Evolutionary conservation across 2,113 vertebrate species (phyloP).

Genomic region (Daboia siamensis): DNA sequence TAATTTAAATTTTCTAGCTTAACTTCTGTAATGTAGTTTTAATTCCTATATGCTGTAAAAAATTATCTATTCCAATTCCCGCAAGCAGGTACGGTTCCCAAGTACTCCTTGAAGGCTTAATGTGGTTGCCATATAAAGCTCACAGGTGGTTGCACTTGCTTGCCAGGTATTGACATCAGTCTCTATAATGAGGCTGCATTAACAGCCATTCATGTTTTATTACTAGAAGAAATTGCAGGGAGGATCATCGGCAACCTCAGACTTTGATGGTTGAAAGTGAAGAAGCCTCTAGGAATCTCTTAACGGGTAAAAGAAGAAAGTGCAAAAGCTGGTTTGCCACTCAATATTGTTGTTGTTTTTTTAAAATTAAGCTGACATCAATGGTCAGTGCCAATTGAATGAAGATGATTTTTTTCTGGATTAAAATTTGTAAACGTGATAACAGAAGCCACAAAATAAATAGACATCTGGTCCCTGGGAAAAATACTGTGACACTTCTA

Average conservation of each 20-base stretch:
- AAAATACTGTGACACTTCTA: background rate
- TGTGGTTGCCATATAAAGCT: background rate
- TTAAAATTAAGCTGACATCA: background rate
- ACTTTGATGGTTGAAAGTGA: background rate
- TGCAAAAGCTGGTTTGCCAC: background rate
- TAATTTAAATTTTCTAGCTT: background rate
- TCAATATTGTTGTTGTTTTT: background rate
- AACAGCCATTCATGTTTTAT: background rate
- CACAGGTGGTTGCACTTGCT: background rate
- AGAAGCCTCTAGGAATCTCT: background rate
- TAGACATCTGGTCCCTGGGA: background rate
- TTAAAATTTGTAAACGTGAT: background rate
- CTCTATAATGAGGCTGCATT: background rate
- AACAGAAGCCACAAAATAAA: background rate
- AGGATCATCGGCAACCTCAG: background rate
- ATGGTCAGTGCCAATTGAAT: background rate
- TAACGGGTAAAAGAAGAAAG: background rate
- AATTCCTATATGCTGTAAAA: background rate
- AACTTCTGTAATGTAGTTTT: background rate
- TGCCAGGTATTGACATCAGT: background rate
- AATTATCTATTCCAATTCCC: background rate
- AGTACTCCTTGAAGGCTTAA: background rate
- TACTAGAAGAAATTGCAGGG: background rate
- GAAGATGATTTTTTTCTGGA: background rate
- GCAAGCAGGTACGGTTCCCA: background rate